phyloP scores from a whole-genome alignment of 2,113 vertebrate species.

The Rostratula benghalensis region DNA sequence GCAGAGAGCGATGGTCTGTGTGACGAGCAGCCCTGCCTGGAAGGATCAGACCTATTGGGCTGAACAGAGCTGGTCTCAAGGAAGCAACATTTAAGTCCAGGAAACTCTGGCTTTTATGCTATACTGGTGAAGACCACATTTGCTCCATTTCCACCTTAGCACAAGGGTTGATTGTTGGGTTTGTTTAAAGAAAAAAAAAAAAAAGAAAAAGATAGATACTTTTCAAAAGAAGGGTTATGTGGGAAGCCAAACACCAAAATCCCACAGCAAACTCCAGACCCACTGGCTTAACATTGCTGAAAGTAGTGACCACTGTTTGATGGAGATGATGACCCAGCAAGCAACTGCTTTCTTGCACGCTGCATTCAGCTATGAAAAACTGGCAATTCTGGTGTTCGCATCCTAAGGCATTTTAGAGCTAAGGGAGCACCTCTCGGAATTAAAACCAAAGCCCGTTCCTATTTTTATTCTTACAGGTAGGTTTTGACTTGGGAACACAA shows the following conservation, averaged over 20 bases:
- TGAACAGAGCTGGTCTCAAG: not conserved
- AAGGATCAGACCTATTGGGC: not conserved
- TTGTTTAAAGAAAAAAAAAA: not conserved
- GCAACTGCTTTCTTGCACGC: not conserved
- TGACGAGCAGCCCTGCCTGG: not conserved
- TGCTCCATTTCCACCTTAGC: not conserved
- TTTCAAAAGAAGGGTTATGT: not conserved
- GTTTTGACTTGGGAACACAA: not conserved
- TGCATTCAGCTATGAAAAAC: not conserved
- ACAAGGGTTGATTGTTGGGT: not conserved
- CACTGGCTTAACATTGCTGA: not conserved
- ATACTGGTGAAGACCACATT: not conserved
- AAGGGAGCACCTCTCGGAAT: not conserved
- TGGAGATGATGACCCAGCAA: not conserved
- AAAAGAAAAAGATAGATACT: not conserved
- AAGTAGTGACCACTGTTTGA: not conserved
- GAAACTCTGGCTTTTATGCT: not conserved
- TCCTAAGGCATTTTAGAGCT: not conserved
- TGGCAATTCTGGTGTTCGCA: not conserved
- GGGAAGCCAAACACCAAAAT: not conserved
- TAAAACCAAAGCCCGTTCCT: not conserved
- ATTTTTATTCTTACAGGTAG: not conserved
- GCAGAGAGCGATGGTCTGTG: not conserved
- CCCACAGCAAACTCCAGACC: not conserved
- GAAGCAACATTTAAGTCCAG: not conserved